Percentiles rank a stretch among this genome's conserved stretches.
Evolutionary conservation across 2,113 vertebrate species (phyloP).

Genomic region (Rhizomys pruinosus): DNA sequence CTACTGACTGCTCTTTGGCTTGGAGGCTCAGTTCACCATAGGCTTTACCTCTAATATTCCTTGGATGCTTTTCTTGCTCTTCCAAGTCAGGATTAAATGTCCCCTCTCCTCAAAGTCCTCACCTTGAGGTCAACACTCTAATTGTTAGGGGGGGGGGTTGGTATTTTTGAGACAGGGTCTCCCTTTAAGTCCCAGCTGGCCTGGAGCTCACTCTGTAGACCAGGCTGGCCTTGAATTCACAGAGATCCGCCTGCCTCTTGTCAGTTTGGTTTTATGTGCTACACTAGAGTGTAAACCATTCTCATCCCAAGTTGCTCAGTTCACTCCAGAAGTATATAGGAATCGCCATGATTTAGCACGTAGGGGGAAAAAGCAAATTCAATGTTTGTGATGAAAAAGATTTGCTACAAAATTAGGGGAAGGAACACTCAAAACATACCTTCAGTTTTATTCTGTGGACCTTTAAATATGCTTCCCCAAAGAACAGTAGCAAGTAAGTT

Average conservation of each 20-base stretch:
- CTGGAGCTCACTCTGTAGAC: too few relatives aligned
- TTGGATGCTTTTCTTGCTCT: background rate
- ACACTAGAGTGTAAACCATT: background rate
- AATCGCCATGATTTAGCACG: background rate
- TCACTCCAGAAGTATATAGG: background rate
- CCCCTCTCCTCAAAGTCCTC: background rate
- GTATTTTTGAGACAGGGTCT: too few relatives aligned
- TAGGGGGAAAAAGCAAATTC: conserved; percentile 4
- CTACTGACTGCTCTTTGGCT: background rate
- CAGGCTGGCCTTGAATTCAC: too few relatives aligned
- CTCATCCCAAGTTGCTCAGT: background rate
- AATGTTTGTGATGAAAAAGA: conserved; percentile 1
- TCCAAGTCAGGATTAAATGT: conserved; percentile 15
- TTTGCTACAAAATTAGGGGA: background rate
- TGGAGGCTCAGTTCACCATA: background rate
- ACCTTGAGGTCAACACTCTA: background rate
- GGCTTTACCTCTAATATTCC: background rate
- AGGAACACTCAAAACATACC: conserved; percentile 47
- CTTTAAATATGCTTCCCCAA: background rate
- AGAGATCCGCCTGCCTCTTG: too few relatives aligned
- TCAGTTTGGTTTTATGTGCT: background rate
- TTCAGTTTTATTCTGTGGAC: conserved; percentile 31
- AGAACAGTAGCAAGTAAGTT: conserved; percentile 29
- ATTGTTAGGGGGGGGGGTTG: too few relatives aligned
- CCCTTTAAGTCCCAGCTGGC: too few relatives aligned